phyloP scores from a whole-genome alignment of 1,140 invertebrate genomes.

The Drosophila nasuta region DNA sequence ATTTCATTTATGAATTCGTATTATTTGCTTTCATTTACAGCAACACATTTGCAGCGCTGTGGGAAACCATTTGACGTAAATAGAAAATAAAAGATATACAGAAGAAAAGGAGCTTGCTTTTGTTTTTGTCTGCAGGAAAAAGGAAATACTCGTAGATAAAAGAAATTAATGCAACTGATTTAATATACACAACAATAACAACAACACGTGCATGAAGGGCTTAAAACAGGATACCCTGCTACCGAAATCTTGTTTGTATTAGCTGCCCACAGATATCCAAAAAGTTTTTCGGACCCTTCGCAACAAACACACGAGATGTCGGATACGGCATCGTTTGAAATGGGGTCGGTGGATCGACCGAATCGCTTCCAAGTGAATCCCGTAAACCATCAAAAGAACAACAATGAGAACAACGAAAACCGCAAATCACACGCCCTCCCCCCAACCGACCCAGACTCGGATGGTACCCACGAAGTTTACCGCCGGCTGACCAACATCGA shows the following conservation, averaged over 20 bases:
- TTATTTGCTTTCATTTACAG: constrained; percentile 28
- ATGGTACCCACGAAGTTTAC: constrained; percentile 73
- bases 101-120: constrained; percentile 1
- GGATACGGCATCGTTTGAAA: constrained; percentile 76
- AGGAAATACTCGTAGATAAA: constrained; percentile 18
- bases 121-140: constrained; percentile 15
- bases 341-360: constrained; percentile 80
- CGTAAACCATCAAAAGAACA: constrained; percentile 73
- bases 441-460: constrained; percentile 11
- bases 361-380: constrained; percentile 84
- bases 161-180: constrained; percentile 34
- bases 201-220: constrained; percentile 48
- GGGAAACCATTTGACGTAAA: constrained; percentile 9
- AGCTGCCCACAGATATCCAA: constrained; percentile 58
- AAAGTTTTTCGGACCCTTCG: constrained; percentile 5
- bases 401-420: constrained; percentile 68
- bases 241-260: constrained; percentile 33
- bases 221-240: constrained; percentile 1
- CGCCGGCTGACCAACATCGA: constrained; percentile 76
- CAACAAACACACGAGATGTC: constrained; percentile 63
- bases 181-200: constrained; percentile 2
- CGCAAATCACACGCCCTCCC: constrained; percentile 57
- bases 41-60: constrained; percentile 1
- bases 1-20: background rate
- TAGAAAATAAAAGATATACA: constrained; percentile 16